A percentile compares a stretch with the other conserved stretches of the same genome.
Conservation (phyloP, 2,888 invertebrate genomes). For the Pollenia griseotomentosa region DNA sequence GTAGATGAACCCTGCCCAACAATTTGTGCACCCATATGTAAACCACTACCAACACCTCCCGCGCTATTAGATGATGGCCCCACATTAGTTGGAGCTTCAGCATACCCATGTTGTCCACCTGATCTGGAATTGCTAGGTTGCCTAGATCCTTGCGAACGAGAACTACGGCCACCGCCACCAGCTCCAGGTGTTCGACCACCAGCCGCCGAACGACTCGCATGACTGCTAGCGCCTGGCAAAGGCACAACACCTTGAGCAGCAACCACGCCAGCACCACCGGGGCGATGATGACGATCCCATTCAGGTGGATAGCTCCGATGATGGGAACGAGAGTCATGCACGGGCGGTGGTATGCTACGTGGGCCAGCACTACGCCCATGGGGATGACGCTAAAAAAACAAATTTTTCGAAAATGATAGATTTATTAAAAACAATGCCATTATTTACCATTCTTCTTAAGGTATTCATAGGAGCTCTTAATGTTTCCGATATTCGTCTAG, state of each 20-base stretch:
- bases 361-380: slow-evolving; percentile 83
- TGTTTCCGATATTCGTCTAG: slow-evolving; percentile 96
- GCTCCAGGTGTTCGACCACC: slow-evolving; percentile 85
- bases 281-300: slow-evolving; percentile 82
- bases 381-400: slow-evolving; percentile 83
- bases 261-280: slow-evolving; percentile 68
- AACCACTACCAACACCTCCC: slow-evolving; percentile 77
- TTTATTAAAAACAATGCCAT: not conserved
- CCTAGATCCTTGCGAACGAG: slow-evolving; percentile 78
- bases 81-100: slow-evolving; percentile 75
- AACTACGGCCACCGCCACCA: slow-evolving; percentile 81
- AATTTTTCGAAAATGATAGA: not conserved
- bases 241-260: slow-evolving; percentile 81
- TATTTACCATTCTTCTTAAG: slow-evolving; percentile 91
- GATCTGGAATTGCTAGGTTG: slow-evolving; percentile 75
- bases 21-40: slow-evolving; percentile 75
- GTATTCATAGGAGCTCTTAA: slow-evolving; percentile 96
- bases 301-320: slow-evolving; percentile 81
- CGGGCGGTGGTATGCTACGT: slow-evolving; percentile 85
- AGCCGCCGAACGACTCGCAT: slow-evolving; percentile 84
- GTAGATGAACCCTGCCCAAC: slow-evolving; percentile 70
- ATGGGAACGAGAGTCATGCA: slow-evolving; percentile 83
- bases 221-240: slow-evolving; percentile 80
- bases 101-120: slow-evolving; percentile 80
- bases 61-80: slow-evolving; percentile 72